Base-by-base conservation (phyloP, 1,140 invertebrate species). In the Diorhabda sublineata region DNA sequence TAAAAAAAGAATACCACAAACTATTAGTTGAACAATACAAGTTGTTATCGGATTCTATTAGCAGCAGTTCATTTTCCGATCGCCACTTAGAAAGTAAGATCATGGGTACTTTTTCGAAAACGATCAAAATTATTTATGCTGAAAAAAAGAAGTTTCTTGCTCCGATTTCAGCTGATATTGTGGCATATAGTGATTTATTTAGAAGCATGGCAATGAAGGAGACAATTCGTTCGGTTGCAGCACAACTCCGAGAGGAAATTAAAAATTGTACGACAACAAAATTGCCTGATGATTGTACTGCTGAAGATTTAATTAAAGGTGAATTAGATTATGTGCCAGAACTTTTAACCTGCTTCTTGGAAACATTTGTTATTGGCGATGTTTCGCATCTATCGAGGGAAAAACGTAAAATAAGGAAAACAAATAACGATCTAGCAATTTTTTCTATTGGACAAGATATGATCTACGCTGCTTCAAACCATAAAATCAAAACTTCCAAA, bases 401-500 rank as follows among this genome's bases (percentile, higher is more conserved):
- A 58, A 59, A 58, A 57, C 65, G 65, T 67, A 9, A 67, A n/a
- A 67, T 9, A 42, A 67, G 42, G 42, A 43, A 67, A 67, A 45
- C 5, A 4, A 58, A 44, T 59, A 42, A 67, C 42, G 65, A 67
- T 4, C 58, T 67, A 9, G 44, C 65, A 59, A 67, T 59, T 41
- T 67, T 67, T 67, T 67, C 65, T 60, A 7, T 67, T 8, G 65
- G 65, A 59, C 65, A 67, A 67, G 65, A 67, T 67, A 7, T 67
- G 44, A 45, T 67, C 5, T 67, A 67, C 56, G 57, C 65, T 59
- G 58, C 65, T 58, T 67, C 26, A 6, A 67, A 42, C 41, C 65
- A 59, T 42, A 67, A 59, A 67, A 42, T 67, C 11, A 59, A 42
- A 45, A 67, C 65, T 42, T 67, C 65, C 8, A 65, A 65, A 45